A percentile compares a stretch with the other conserved stretches of the same genome.
Evolutionary conservation across 2,888 invertebrate species (phyloP).

Genomic region (Pyrochroa serraticornis): DNA sequence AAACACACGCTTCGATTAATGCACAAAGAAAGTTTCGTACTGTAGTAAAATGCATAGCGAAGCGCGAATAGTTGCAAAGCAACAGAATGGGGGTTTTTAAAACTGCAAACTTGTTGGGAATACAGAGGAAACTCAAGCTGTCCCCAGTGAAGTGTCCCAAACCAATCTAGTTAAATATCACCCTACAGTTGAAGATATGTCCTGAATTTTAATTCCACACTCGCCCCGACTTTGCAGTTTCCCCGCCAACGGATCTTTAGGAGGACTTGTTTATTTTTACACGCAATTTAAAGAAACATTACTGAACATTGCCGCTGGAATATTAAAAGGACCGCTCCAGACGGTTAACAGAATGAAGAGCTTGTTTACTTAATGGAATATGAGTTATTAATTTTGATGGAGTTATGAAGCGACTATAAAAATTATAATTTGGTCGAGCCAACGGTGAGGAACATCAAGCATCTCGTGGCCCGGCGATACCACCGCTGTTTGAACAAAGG

Average conservation of each 20-base stretch:
- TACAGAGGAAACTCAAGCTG: slow-evolving; percentile 20
- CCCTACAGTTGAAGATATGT: slow-evolving; percentile 23
- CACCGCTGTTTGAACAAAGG: too few species aligned
- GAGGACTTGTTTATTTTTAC: slow-evolving; percentile 30
- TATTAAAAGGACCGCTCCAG: slow-evolving; percentile 3
- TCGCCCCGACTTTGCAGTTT: slow-evolving; percentile 12
- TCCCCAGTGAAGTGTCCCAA: slow-evolving; percentile 23
- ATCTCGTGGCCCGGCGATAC: too few species aligned
- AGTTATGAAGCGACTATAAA: too few species aligned
- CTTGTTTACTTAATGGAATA: too few species aligned
- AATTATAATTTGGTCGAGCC: too few species aligned
- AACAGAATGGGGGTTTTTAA: not conserved
- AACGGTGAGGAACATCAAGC: too few species aligned
- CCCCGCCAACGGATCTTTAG: slow-evolving; percentile 12
- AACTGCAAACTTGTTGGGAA: slow-evolving; percentile 9
- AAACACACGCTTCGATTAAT: too few species aligned
- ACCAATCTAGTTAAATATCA: slow-evolving; percentile 31
- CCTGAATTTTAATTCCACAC: slow-evolving; percentile 30
- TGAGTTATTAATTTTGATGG: too few species aligned
- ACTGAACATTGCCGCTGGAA: slow-evolving; percentile 12
- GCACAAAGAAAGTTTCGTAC: too few species aligned
- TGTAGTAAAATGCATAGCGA: too few species aligned
- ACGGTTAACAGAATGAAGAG: slow-evolving; percentile 6
- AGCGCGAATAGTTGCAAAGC: too few species aligned
- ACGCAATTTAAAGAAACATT: slow-evolving; percentile 27